Evolutionary conservation across 2,888 invertebrate genomes (phyloP), one percentile per base, ranked within the genome.

Genomic region (Drosophila ezoana): DNA sequence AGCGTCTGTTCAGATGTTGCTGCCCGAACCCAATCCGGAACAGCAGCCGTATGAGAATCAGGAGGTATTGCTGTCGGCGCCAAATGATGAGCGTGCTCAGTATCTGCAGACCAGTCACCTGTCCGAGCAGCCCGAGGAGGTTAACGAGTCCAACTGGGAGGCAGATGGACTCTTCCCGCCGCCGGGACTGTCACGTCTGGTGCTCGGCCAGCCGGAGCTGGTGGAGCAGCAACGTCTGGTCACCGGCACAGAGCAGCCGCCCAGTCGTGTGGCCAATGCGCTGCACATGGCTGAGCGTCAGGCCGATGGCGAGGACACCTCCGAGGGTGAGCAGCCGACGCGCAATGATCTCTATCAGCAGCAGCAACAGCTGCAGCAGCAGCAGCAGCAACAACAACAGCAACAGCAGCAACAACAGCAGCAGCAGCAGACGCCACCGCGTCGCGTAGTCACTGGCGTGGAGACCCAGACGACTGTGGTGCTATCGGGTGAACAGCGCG

Each of bases 61-160:
- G 73, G 95, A 95, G 91, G 93, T 94, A 32, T 94, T 91, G 16
- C 16, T 75, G 14, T 64, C 85, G 1, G 90, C 90, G 4, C 95
- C 95, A 0, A 94, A 94, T 68, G 95, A 94, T 89, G 96, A 96
- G 81, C 93, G 96, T 63, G 95, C 96, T 90, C 95, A 96, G 90
- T 96, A 96, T 90, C 92, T 96, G 64, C 96, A 96, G 92, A 96
- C 96, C 2, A 96, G 96, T 16, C 95, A 96, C 85, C 91, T 96
- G 48, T 95, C 95, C 1, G 94, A 94, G 78, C 91, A 90, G 72
- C 72, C 74, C 6, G 84, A 82, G 49, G 84, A 81, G 47, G 88
- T 35, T 9, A 44, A 82, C 23, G 90, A 90, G 43, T 75, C 82
- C 52, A 89, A 87, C 58, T 83, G 90, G 54, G 92, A 91, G 68